phyloP scores from a whole-genome alignment of 2,113 vertebrate genomes.

The Pionites leucogaster region DNA sequence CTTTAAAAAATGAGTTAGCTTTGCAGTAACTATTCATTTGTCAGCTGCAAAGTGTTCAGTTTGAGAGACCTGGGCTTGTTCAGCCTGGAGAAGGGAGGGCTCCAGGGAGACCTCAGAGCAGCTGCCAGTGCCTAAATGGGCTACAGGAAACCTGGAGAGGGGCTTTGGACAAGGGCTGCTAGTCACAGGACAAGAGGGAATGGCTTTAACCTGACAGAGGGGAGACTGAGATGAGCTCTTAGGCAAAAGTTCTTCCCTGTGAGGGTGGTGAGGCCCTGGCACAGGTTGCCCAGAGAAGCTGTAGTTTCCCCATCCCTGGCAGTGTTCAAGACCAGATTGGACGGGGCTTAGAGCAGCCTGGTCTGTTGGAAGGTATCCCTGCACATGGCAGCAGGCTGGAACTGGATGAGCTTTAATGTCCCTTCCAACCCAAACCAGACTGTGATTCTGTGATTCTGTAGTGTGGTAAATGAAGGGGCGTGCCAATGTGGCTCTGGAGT shows the following conservation, averaged over 20 bases:
- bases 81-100: background rate
- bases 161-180: background rate
- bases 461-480: background rate
- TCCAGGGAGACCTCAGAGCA: rapidly evolving
- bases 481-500: background rate
- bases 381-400: background rate
- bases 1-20: background rate
- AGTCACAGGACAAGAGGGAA: background rate
- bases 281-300: background rate
- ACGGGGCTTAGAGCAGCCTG: background rate
- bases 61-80: background rate
- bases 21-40: background rate
- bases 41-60: background rate
- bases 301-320: background rate
- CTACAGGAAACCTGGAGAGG: background rate
- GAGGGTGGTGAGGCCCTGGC: background rate
- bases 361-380: background rate
- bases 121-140: background rate
- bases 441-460: too few relatives aligned
- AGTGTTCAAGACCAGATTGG: background rate
- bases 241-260: background rate
- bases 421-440: background rate
- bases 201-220: background rate
- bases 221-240: background rate
- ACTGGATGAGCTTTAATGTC: background rate